A percentile compares a stretch with the other conserved stretches of the same genome.
These are phyloP conservation scores for Acronicta leporina DNA, from an alignment of 2,888 invertebrate genomes.

Conservation along the genomic window DNA sequence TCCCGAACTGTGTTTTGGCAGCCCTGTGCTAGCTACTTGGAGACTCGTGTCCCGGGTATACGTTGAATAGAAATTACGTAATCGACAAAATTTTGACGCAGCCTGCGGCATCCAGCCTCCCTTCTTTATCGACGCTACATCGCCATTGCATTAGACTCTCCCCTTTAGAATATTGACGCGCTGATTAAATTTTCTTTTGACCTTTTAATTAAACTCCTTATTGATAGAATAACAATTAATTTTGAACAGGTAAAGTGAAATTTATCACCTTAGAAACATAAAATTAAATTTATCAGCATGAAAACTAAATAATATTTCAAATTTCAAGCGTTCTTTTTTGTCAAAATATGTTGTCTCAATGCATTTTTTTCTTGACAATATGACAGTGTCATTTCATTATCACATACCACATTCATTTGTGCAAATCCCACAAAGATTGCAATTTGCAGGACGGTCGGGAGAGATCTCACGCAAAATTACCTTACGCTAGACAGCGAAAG, in stretches of 20 bases:
- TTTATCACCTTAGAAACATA: constrained; percentile 6
- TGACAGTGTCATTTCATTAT: constrained; percentile 8
- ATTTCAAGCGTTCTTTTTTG: no score
- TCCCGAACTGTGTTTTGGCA: constrained; percentile 60
- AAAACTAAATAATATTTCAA: no score
- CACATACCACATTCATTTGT: constrained; percentile 43
- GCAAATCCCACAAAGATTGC: constrained; percentile 71
- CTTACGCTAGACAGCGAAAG: constrained; percentile 83
- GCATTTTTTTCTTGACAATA: constrained; percentile 3
- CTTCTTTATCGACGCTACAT: constrained; percentile 69
- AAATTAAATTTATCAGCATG: no score
- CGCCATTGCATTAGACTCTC: constrained; percentile 62
- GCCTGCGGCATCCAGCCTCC: constrained; percentile 60
- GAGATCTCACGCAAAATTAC: constrained; percentile 77
- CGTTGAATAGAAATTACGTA: constrained; percentile 81
- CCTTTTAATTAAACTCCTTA: constrained; percentile 54
- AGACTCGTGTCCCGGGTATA: constrained; percentile 55
- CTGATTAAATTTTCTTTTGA: constrained; percentile 65
- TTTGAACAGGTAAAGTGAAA: constrained; percentile 37
- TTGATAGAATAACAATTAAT: constrained; percentile 48
- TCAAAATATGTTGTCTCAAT: neutral
- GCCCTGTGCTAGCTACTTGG: constrained; percentile 59
- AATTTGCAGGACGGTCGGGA: constrained; percentile 71
- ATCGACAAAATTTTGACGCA: constrained; percentile 75
- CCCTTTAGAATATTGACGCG: constrained; percentile 56